These are phyloP conservation scores for Branchellion lobata DNA, from an alignment of 2,888 invertebrate genomes.

Conservation along the genomic window DNA sequence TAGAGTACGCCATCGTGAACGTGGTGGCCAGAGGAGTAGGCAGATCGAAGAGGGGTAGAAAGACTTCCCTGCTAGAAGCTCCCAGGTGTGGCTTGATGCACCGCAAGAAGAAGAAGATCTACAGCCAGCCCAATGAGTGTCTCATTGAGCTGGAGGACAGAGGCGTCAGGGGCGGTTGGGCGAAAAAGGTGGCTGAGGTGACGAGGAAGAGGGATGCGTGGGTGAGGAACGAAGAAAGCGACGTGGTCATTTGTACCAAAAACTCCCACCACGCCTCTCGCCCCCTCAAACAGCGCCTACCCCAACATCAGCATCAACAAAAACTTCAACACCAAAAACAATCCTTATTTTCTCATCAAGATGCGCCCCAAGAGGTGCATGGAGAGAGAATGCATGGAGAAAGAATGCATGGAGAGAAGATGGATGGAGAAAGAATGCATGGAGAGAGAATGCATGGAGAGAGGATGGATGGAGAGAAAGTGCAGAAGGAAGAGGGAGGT, in stretches of 20 bases:
- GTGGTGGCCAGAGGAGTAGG: slow-evolving; percentile 27
- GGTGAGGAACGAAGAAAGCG: too few species aligned
- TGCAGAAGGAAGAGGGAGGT: not conserved
- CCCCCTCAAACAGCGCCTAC: too few species aligned
- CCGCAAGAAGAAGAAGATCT: not conserved
- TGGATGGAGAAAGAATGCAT: not conserved
- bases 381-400: too few species aligned
- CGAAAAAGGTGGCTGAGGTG: not conserved
- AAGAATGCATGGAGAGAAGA: too few species aligned
- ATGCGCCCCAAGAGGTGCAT: too few species aligned
- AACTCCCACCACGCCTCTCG: too few species aligned
- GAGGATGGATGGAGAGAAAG: not conserved
- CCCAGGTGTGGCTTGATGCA: not conserved
- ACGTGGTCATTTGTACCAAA: too few species aligned
- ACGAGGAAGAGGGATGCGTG: too few species aligned
- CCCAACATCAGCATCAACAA: too few species aligned
- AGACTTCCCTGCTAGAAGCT: too few species aligned
- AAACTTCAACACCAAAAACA: too few species aligned
- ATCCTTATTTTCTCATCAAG: too few species aligned
- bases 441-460: not conserved
- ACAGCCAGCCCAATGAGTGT: not conserved
- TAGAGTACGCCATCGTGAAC: slow-evolving; percentile 38
- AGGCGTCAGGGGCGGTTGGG: not conserved
- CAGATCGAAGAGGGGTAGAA: not conserved
- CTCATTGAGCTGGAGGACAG: not conserved